phyloP scores from a whole-genome alignment of 2,797 vertebrate genomes.

The Diplodus sargus region DNA sequence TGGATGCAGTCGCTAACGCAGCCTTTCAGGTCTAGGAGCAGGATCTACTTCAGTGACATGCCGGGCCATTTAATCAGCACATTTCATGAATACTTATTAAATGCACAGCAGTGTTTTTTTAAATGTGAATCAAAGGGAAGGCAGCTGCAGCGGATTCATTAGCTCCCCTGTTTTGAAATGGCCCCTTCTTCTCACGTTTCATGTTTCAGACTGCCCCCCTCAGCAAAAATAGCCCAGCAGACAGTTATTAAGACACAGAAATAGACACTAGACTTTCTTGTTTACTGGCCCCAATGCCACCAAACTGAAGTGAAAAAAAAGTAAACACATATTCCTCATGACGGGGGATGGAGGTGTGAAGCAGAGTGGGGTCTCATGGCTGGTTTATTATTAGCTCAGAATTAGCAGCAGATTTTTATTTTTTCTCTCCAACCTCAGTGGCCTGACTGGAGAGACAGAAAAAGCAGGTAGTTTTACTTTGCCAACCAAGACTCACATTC shows the following conservation, averaged over 20 bases:
- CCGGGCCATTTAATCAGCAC: neutral
- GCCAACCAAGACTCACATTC: conserved; percentile 43
- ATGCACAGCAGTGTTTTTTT: neutral
- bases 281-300: conserved; percentile 50
- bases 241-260: conserved; percentile 51
- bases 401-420: conserved; percentile 57
- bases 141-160: conserved; percentile 16
- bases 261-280: conserved; percentile 63
- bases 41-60: conserved; percentile 1
- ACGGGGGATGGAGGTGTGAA: conserved; percentile 47
- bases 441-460: conserved; percentile 49
- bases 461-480: conserved; percentile 38
- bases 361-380: conserved; percentile 45
- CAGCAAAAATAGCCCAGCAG: conserved; percentile 60
- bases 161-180: conserved; percentile 55
- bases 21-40: conserved; percentile 24
- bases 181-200: conserved; percentile 56
- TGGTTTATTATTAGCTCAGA: conserved; percentile 72
- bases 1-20: conserved; percentile 13
- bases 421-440: conserved; percentile 44
- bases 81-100: neutral
- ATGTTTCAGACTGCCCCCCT: conserved; percentile 50
- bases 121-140: conserved; percentile 1
- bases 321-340: conserved; percentile 42
- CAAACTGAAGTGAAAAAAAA: conserved; percentile 41